Percentiles rank a stretch among this genome's conserved stretches.
Conservation (phyloP, 2,797 vertebrate species). For the Spinus olivaceus region DNA sequence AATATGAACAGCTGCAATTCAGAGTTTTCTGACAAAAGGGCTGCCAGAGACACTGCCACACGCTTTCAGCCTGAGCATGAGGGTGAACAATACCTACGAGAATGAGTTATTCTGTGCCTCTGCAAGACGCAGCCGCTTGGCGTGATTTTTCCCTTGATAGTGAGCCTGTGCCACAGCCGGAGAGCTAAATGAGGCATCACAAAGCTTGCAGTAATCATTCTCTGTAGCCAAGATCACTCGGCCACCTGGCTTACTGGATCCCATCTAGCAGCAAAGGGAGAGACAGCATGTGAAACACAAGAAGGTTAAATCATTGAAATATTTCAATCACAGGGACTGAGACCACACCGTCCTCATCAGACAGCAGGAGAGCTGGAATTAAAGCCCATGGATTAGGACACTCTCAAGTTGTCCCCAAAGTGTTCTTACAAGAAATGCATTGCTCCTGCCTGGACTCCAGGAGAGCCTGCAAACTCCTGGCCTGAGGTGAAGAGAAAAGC, state of each 20-base stretch:
- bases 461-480: not conserved
- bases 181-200: slow-evolving; percentile 96
- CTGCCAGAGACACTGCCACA: not conserved
- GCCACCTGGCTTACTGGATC: slow-evolving; percentile 84
- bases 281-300: not conserved
- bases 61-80: slow-evolving; percentile 24
- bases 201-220: slow-evolving; percentile 98
- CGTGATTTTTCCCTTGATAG: slow-evolving; percentile 97
- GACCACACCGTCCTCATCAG: not conserved
- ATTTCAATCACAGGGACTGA: not conserved
- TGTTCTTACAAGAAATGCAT: not conserved
- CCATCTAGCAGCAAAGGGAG: slow-evolving; percentile 72
- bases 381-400: not conserved
- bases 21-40: not conserved
- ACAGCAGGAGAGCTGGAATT: not conserved
- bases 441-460: not conserved
- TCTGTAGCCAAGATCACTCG: slow-evolving; percentile 97
- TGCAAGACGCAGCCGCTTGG: slow-evolving; percentile 91
- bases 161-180: slow-evolving; percentile 95
- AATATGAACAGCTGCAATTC: slow-evolving; percentile 19
- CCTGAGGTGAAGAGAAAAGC: not conserved
- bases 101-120: slow-evolving; percentile 88
- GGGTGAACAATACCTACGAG: slow-evolving; percentile 83
- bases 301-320: not conserved
- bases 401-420: not conserved